These are phyloP conservation scores for Cepphus grylle DNA, from an alignment of 2,113 vertebrate species.

Conservation along the genomic window DNA sequence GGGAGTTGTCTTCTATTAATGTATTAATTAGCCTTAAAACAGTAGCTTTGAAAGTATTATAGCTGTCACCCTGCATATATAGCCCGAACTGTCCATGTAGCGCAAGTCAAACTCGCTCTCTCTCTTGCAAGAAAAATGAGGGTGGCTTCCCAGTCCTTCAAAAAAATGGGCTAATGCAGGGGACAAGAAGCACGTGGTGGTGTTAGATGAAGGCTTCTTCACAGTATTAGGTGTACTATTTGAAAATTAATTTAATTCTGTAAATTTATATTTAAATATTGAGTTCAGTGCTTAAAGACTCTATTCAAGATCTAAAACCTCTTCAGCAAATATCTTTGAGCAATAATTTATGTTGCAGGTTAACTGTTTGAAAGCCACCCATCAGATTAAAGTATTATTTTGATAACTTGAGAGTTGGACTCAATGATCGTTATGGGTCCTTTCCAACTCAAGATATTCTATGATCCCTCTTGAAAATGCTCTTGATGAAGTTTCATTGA, in stretches of 20 bases:
- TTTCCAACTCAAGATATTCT: background rate
- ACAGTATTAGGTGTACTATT: background rate
- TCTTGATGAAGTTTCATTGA: background rate
- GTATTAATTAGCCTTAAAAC: background rate
- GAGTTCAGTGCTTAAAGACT: background rate
- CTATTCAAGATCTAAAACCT: background rate
- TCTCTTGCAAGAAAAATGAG: background rate
- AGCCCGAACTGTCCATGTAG: background rate
- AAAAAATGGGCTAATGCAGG: background rate
- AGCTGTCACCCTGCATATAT: background rate
- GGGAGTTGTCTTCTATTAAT: background rate
- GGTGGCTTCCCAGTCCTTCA: background rate
- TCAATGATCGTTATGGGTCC: accelerated
- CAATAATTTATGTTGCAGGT: background rate
- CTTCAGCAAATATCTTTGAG: background rate
- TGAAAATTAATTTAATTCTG: background rate
- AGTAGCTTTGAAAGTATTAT: background rate
- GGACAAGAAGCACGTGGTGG: background rate
- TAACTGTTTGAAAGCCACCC: background rate
- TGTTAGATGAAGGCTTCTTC: background rate
- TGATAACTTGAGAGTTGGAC: background rate
- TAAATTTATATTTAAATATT: background rate
- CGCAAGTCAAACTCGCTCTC: background rate
- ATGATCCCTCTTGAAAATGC: background rate
- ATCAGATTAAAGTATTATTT: background rate